Evolutionary conservation across 2,888 invertebrate genomes (phyloP), one percentile per base, ranked within the genome.

Genomic region (Galerucella calmariensis): DNA sequence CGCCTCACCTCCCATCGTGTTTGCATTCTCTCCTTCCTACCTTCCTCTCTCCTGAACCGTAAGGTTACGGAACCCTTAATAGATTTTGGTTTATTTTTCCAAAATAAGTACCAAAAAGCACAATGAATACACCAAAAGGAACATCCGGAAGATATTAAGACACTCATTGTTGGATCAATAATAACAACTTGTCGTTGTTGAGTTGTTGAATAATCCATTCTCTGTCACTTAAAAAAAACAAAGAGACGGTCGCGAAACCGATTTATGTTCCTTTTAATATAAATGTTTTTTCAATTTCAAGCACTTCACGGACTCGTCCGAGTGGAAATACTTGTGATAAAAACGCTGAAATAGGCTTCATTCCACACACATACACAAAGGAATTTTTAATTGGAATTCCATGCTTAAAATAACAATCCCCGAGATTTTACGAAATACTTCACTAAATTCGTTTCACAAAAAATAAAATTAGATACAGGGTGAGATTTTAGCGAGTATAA

Each of bases 291-390:
- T 27, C 62, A 53, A 70, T 70, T 63, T 53, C 11, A 27, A 70
- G 70, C 16, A 63, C 63, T 70, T 70, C 63, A 41, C 53, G 53
- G 44, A 51, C 35, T 53, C 63, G 27, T 53, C n/a, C 6, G 53
- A 62, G 70, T 63, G 70, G 56, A 70, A 70, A 70, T 70, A 53
- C 70, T 70, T 63, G 70, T 53, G 70, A 70, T 70, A 35, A 63
- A 70, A 70, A 63, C 35, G 70, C 63, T 53, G 53, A 51, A 70
- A 70, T 63, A 51, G 53, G 63, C 62, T 41, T 51, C 48, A 46
- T 62, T 69, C 16, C 59, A 48, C 48, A 61, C 51, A 48, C 62
- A 51, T 35, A n/a, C 62, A 53, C 70, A 70, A 70, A 70, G 20
- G 58, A 41, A 63, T 56, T 70, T 70, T 63, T 70, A 70, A 70